Base-by-base conservation (phyloP, 2,113 vertebrate genomes). In the Asarcornis scutulata region DNA sequence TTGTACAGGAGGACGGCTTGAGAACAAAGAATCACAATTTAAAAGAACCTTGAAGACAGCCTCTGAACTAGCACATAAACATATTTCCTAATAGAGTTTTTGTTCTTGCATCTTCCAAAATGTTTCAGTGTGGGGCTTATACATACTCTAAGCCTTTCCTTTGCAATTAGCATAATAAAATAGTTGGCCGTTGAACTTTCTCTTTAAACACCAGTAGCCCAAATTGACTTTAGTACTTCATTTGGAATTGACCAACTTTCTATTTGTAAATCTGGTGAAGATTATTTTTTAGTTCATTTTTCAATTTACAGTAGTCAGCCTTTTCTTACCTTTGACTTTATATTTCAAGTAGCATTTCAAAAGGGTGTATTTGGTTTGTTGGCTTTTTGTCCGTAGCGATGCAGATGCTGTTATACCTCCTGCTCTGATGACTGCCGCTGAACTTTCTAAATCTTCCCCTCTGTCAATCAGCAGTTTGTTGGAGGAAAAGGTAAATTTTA, bases 401-500 rank as follows among this genome's bases (percentile, higher is more conserved):
- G 55, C 97, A 1, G 98, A 98, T 91, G 42, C 75, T 80, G 95
- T 98, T 73, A 63, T 98, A 69, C 97, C 97, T 77, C 95, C 98
- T 71, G 92, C 97, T 48, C 55, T 96, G n/a, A 63, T 96, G 60
- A 74, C 97, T 3, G 97, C 97, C 2, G 95, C 98, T 36, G 97
- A 98, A 20, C 98, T 97, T 71, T 86, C 97, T 26, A 98, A 98
- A 88, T 96, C 97, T 59, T 85, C 97, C 29, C 87, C 98, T 26
- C 91, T 98, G 62, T 96, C 98, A 13, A 97, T 98, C 75, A 97
- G 42, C 86, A 97, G 97, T 56, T 93, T 98, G 23, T 96, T 98
- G 96, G 98, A 98, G 93, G 98, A 98, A 81, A 98, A 98, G 97
- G 98, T 98, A 95, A 74, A 34, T 89, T 76, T 91, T 66, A 34